These are phyloP conservation scores for Aleiodes alternator DNA, from an alignment of 2,888 invertebrate species.

Conservation along the genomic window DNA sequence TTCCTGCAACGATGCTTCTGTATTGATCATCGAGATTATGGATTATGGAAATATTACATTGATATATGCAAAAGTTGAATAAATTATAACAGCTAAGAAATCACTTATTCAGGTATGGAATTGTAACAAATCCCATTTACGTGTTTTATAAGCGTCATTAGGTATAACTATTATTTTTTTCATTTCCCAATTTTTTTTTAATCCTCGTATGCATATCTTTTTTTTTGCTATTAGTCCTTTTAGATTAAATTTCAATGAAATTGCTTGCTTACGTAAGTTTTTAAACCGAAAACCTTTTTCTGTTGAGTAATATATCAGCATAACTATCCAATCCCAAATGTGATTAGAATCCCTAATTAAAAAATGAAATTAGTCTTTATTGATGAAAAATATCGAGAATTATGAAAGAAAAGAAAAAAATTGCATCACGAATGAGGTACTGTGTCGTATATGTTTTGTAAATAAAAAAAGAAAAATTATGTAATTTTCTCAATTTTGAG, in stretches of 20 bases:
- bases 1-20: constrained; percentile 60
- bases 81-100: constrained; percentile 60
- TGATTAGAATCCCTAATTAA: too few relatives aligned
- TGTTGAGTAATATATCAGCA: too few relatives aligned
- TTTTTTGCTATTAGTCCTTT: too few relatives aligned
- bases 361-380: too few relatives aligned
- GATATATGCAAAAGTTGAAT: constrained; percentile 55
- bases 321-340: too few relatives aligned
- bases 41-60: constrained; percentile 64
- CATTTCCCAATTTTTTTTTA: too few relatives aligned
- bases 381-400: constrained; percentile 42
- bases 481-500: constrained; percentile 48
- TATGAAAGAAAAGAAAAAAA: constrained; percentile 44
- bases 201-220: too few relatives aligned
- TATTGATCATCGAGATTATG: constrained; percentile 60
- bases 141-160: too few relatives aligned
- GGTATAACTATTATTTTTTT: too few relatives aligned
- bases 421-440: constrained; percentile 70
- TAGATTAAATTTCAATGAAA: too few relatives aligned
- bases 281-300: too few relatives aligned
- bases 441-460: constrained; percentile 66
- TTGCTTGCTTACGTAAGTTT: too few relatives aligned
- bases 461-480: constrained; percentile 32
- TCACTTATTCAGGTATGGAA: constrained; percentile 70
- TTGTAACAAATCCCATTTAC: constrained; percentile 11